Conservation (phyloP, 1,140 invertebrate species). For the Drosophila tsacasi region DNA sequence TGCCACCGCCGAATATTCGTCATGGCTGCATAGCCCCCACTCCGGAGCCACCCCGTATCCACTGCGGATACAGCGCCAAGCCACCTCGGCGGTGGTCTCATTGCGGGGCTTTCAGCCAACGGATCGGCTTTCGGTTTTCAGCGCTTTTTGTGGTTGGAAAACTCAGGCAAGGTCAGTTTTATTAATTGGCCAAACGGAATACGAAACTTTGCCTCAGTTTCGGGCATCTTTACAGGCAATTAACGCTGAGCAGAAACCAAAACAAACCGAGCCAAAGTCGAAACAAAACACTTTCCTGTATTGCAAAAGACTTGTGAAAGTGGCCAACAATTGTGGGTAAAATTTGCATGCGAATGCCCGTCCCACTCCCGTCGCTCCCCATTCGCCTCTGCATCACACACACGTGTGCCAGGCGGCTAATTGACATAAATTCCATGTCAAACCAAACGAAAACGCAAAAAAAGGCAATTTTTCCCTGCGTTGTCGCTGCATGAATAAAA, state of each 20-base stretch:
- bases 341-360: conserved; percentile 70
- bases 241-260: conserved; percentile 63
- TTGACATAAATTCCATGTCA: conserved; percentile 81
- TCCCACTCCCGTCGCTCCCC: conserved; percentile 17
- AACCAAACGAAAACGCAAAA: conserved; percentile 55
- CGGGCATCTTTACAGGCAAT: conserved; percentile 79
- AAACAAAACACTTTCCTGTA: conserved; percentile 76
- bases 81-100: conserved; percentile 38
- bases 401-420: conserved; percentile 64
- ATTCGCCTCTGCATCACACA: conserved; percentile 12
- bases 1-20: conserved; percentile 78
- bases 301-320: conserved; percentile 77
- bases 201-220: conserved; percentile 52
- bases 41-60: conserved; percentile 8
- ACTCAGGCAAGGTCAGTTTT: conserved; percentile 78
- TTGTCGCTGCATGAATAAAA: conserved; percentile 61
- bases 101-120: conserved; percentile 51
- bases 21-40: conserved; percentile 73
- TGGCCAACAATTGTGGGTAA: conserved; percentile 64
- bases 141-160: conserved; percentile 55
- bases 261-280: conserved; percentile 26
- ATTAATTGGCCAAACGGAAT: conserved; percentile 70
- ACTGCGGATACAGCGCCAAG: conserved; percentile 10
- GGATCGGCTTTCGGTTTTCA: conserved; percentile 56
- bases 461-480: conserved; percentile 42